These are phyloP conservation scores for Silurus meridionalis DNA, from an alignment of 2,113 vertebrate species.

Conservation along the genomic window DNA sequence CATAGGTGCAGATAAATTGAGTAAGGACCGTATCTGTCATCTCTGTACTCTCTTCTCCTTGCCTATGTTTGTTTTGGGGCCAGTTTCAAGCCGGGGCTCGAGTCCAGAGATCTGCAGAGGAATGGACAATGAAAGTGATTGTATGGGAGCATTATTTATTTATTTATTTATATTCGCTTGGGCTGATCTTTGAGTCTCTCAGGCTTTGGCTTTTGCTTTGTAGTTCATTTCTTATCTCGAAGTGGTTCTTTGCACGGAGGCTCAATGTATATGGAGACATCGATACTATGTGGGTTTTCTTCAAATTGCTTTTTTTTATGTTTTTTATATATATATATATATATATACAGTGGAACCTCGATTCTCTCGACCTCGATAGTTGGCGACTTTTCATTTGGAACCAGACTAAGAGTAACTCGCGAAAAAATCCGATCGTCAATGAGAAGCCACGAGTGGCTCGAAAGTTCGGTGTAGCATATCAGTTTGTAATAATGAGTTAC, in stretches of 20 bases:
- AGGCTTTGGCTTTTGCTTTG: not conserved
- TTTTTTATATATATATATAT: too few species aligned
- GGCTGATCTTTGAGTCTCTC: not conserved
- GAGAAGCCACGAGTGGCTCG: too few species aligned
- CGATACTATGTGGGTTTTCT: too few species aligned
- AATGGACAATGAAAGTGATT: slow-evolving; percentile 37
- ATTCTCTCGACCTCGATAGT: too few species aligned
- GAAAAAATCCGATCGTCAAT: too few species aligned
- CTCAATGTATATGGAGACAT: not conserved
- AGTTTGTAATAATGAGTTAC: too few species aligned
- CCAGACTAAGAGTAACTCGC: too few species aligned
- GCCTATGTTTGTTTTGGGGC: slow-evolving; percentile 19
- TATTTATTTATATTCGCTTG: not conserved
- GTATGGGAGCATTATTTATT: not conserved
- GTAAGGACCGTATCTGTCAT: slow-evolving; percentile 8
- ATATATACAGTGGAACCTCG: too few species aligned
- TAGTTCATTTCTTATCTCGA: slow-evolving; percentile 8
- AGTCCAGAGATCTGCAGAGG: not conserved
- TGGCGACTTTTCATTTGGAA: too few species aligned
- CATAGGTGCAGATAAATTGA: not conserved
- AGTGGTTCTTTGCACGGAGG: not conserved
- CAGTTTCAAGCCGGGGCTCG: not conserved
- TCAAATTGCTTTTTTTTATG: too few species aligned
- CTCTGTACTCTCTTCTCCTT: not conserved
- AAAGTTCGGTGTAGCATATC: too few species aligned